Base-by-base conservation (phyloP, 2,113 vertebrate species). In the Panurus biarmicus region DNA sequence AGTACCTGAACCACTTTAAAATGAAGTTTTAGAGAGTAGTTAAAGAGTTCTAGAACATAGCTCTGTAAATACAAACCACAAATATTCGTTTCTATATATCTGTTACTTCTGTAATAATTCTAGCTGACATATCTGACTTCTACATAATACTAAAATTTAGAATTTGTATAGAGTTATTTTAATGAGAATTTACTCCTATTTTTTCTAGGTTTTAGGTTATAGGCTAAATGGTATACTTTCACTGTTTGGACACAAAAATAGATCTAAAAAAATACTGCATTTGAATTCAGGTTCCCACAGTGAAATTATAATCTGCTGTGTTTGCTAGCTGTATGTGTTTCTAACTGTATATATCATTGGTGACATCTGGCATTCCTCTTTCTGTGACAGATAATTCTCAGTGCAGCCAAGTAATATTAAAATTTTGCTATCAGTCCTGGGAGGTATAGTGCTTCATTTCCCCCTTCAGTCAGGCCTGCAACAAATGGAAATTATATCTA, bases 1-100 rank as follows among this genome's bases (percentile, higher is more conserved):
- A 62, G 26, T 66, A 69, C 7, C 40, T 16, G 36, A 90, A 7
- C 0, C 4, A 38, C 10, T 85, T 67, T 11, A 42, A 57, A 85
- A 60, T 0, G 3, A 86, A 6, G 5, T 28, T 62, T 20, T 66
- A 73, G 11, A 47, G 11, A 48, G 8, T 9, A 74, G 42, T 76
- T 47, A 45, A 84, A 72, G 31, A 44, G 7, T 25, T 60, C 12
- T 85, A 19, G 9, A 67, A 71, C 0, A 0, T 53, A 53, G 4
- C 6, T 9, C 11, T 44, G 47, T 54, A 16, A 66, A 57, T 58
- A 66, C 6, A 60, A 67, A 77, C 8, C 28, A 9, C 1, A 56
- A 67, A 18, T 33, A 54, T 67, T 42, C 14, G 47, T 90, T 87
- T 78, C 7, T 47, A 6, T 76, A 1, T 38, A n/a, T 33, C 5